Base-by-base conservation (phyloP, 1,140 invertebrate genomes). In the Drosophila sproati region DNA sequence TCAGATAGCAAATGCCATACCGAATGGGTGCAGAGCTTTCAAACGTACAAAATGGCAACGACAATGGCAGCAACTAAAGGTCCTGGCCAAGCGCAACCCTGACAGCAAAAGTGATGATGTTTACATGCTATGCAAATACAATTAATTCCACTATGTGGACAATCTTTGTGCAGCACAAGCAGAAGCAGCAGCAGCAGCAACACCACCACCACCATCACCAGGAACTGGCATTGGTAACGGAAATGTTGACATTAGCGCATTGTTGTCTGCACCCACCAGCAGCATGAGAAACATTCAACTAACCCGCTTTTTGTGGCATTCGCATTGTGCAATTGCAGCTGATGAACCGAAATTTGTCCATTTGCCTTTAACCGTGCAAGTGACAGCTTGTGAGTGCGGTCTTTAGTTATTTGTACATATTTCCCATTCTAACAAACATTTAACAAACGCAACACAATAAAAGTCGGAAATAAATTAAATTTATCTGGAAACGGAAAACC, bases 121-220 rank as follows among this genome's bases (percentile, higher is more conserved):
- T 87, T 87, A 87, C 83, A 83, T 88, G 69, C 83, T 88, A 88
- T 88, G 85, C 83, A 88, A 87, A 87, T 87, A 87, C 83, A 87
- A 87, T 87, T 87, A 87, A 88, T 88, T 87, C 83, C 77, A 83
- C 83, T 83, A 88, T 87, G 83, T 87, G 83, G 79, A 66, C 83
- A 87, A 79, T 87, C 83, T 82, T 61, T 68, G 68, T 80, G 50
- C 73, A 56, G 55, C 72, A 61, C 35, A 20, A 20, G 20, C 20
- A 20, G 12, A 12, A 12, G 20, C 20, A 20, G 20, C 20, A 20
- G 20, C 20, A 20, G 20, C 20, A 20, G 1, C 20, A 20, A 1
- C 20, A 20, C 20, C 20, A 20, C 20, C 20, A 20, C 20, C 20
- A 20, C 20, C 20, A 20, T 0, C 20, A 20, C 20, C 20, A 20